These are phyloP conservation scores for Pantala flavescens DNA, from an alignment of 1,140 invertebrate species.

Conservation along the genomic window DNA sequence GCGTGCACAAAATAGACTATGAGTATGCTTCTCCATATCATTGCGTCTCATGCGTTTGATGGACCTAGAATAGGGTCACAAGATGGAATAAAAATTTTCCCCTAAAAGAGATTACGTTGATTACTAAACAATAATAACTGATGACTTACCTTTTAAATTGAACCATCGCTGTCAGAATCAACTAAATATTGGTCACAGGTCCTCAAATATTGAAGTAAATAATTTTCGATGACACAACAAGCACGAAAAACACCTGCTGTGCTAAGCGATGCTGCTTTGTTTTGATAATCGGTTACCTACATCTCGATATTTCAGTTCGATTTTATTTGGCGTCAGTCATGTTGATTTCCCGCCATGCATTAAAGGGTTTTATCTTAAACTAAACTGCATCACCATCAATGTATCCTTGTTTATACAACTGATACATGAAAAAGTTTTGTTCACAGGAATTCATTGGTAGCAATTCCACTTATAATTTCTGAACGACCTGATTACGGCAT, in stretches of 20 bases:
- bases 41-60: slow-evolving; percentile 5
- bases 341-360: neutral
- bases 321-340: neutral
- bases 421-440: too few species aligned
- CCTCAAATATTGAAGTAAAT: neutral
- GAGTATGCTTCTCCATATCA: neutral
- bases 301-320: neutral
- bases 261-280: slow-evolving; percentile 19
- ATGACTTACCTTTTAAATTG: neutral
- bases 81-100: slow-evolving; percentile 21
- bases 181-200: neutral
- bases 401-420: too few species aligned
- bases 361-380: too few species aligned
- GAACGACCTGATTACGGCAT: too few species aligned
- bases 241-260: slow-evolving; percentile 23
- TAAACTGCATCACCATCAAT: too few species aligned
- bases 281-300: neutral
- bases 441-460: too few species aligned
- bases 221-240: slow-evolving; percentile 19
- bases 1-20: neutral
- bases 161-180: neutral
- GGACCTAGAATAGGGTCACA: slow-evolving; percentile 22
- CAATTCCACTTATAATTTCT: too few species aligned
- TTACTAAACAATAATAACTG: neutral
- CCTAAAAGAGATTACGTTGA: neutral